Evolutionary conservation across 2,888 invertebrate genomes (phyloP), one percentile per base, ranked within the genome.

Genomic region (Ceramica pisi): DNA sequence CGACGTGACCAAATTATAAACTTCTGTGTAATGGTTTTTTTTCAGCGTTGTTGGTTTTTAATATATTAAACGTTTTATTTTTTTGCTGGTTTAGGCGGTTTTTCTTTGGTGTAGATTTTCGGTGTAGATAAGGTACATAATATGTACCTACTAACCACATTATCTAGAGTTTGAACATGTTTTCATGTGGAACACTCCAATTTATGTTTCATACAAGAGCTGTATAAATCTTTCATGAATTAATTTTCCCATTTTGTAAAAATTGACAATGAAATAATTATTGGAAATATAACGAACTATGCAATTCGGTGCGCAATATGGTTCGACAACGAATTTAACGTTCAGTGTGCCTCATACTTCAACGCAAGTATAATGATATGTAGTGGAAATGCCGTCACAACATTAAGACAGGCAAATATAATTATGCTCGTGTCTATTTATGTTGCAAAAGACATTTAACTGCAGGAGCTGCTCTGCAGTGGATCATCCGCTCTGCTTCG

Each of bases 1-100:
- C 80, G 65, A 82, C 88, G 89, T 88, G 88, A 85, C 86, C 73
- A 78, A 79, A 82, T 81, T 88, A 85, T 84, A 80, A 87, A 86
- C 79, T 68, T 81, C 75, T 38, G 59, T 71, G 77, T 86, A 85
- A 87, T 86, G 82, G 83, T 88, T 86, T 88, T 82, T 83, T 83
- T 83, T 66, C 16, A 72, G 80, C 75, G 72, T 81, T 88, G 88
- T 87, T 87, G 85, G 73, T 87, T 85, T 88, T 87, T 85, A 85
- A 87, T 88, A 86, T 87, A 84, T 81, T 79, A 75, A 74, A 73
- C 66, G 69, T 75, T 75, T 59, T 75, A 64, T 74, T 67, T 67
- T 67, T 44, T 70, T n/a, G 50, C 41, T 53, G 53, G 21, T 68
- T 67, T 68, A 60, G 67, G 14, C 16, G 41, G 67, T 46, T 69